phyloP scores from a whole-genome alignment of 2,113 vertebrate species.

The Ginglymostoma cirratum region DNA sequence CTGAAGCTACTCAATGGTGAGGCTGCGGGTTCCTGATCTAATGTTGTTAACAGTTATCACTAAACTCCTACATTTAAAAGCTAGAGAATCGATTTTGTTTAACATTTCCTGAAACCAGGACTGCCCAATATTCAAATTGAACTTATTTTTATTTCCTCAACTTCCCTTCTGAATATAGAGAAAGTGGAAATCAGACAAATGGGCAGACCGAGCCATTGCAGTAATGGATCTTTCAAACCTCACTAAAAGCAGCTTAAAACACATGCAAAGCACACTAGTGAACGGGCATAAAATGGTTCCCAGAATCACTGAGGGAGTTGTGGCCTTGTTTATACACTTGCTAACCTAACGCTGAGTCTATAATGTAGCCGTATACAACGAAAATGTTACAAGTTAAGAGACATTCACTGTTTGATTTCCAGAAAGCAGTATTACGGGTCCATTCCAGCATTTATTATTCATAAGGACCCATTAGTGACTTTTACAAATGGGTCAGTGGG shows the following conservation, averaged over 20 bases:
- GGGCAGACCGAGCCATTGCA: neutral
- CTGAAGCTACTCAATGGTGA: neutral
- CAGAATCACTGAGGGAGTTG: neutral
- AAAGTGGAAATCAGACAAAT: neutral
- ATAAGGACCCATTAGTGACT: conserved; percentile 5
- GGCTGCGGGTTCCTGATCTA: neutral
- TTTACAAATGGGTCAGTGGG: neutral
- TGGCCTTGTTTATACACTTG: neutral
- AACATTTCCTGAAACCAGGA: neutral
- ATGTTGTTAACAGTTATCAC: neutral
- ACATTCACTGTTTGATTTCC: neutral
- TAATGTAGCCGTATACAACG: conserved; percentile 9
- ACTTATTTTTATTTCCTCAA: neutral
- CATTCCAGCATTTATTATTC: conserved; percentile 1
- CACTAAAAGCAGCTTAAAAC: neutral
- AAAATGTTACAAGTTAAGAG: conserved; percentile 20
- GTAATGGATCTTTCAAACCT: neutral
- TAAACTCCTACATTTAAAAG: neutral
- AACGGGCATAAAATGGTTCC: neutral
- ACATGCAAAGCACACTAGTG: neutral
- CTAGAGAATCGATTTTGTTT: neutral
- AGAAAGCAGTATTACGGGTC: neutral
- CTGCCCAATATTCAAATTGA: neutral
- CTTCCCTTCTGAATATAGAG: neutral
- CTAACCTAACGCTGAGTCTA: neutral